These are phyloP conservation scores for Anhinga anhinga DNA, from an alignment of 2,113 vertebrate species.

Conservation along the genomic window DNA sequence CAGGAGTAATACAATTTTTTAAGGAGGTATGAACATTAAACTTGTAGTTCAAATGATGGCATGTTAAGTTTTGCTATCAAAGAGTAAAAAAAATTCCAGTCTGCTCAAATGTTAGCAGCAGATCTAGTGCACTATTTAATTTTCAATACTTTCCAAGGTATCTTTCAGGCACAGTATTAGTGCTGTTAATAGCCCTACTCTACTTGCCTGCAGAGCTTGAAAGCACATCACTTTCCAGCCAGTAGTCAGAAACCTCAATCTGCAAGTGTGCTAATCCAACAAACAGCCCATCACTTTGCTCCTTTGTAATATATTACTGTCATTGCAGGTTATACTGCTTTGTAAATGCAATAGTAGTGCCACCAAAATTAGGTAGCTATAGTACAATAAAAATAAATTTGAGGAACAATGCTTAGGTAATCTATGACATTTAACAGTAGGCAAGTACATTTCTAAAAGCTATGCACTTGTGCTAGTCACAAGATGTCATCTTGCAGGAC, in stretches of 20 bases:
- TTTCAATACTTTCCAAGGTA: neutral
- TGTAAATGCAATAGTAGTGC: rapidly evolving
- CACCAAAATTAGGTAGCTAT: neutral
- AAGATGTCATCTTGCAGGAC: neutral
- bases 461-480: neutral
- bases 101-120: neutral
- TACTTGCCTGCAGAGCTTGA: neutral
- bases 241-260: neutral
- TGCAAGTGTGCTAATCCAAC: neutral
- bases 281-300: neutral
- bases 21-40: neutral
- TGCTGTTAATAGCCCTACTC: neutral
- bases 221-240: neutral
- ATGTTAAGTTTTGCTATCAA: neutral
- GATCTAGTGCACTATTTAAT: neutral
- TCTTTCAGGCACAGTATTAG: neutral
- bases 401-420: neutral
- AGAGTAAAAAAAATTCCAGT: neutral
- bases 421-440: neutral
- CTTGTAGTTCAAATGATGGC: neutral
- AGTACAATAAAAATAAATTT: neutral
- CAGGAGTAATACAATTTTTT: neutral
- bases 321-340: neutral
- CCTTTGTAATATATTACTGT: neutral
- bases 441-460: neutral